phyloP scores from a whole-genome alignment of 2,888 invertebrate species.

The Linnaemya tessellans region DNA sequence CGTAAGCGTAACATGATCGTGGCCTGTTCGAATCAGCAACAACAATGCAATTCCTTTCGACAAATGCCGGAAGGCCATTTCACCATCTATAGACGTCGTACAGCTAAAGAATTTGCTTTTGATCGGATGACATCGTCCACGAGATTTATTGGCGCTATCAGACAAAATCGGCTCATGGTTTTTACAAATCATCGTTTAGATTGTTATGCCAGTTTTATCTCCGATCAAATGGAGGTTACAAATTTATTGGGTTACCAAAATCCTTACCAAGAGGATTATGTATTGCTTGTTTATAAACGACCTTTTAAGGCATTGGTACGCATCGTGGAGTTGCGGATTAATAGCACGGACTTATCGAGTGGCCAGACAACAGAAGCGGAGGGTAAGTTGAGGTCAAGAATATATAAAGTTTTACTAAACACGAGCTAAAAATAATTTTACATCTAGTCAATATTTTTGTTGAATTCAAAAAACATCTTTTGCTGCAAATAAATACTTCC shows the following conservation, averaged over 20 bases:
- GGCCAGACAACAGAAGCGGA: conserved; percentile 50
- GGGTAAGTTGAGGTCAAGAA: conserved; percentile 45
- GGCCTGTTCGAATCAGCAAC: conserved; percentile 74
- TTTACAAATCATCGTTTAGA: conserved; percentile 78
- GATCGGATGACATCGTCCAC: conserved; percentile 74
- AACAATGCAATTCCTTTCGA: conserved; percentile 76
- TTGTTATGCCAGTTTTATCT: conserved; percentile 78
- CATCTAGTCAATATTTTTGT: too few relatives aligned
- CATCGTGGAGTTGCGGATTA: conserved; percentile 77
- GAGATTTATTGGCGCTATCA: conserved; percentile 77
- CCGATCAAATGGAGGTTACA: conserved; percentile 73
- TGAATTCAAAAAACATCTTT: too few relatives aligned
- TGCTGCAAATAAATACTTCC: too few relatives aligned
- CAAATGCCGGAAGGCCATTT: conserved; percentile 78
- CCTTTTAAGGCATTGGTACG: conserved; percentile 75
- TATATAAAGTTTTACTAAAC: too few relatives aligned
- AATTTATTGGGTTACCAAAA: conserved; percentile 76
- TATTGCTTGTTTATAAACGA: conserved; percentile 75
- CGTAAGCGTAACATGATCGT: conserved; percentile 77
- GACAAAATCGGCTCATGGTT: conserved; percentile 76
- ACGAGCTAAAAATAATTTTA: too few relatives aligned
- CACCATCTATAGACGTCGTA: conserved; percentile 75
- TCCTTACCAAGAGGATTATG: conserved; percentile 75
- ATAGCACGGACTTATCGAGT: neutral
- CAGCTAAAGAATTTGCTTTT: conserved; percentile 76